A percentile compares a stretch with the other conserved stretches of the same genome.
phyloP scores from a whole-genome alignment of 64 coral and sea anemone species.

The Acropora yongei region DNA sequence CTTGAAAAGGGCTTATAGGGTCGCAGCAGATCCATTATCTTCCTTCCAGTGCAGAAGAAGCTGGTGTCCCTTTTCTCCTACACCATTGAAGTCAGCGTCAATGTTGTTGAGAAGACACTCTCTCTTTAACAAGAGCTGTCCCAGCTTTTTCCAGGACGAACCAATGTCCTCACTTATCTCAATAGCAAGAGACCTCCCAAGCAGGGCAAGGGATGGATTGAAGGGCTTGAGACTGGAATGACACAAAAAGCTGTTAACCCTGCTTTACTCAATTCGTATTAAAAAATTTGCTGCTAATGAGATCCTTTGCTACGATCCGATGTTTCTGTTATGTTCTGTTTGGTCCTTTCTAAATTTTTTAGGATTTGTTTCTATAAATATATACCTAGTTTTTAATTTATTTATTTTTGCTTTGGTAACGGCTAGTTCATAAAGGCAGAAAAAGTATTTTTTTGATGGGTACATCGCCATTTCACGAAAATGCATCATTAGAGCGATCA shows the following conservation, averaged over 20 bases:
- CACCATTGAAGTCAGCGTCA: constrained; percentile 70
- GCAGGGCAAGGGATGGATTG: neutral
- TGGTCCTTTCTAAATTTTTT: too few relatives aligned
- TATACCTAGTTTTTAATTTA: too few relatives aligned
- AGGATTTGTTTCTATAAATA: too few relatives aligned
- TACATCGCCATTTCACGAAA: too few relatives aligned
- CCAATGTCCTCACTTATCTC: constrained; percentile 86
- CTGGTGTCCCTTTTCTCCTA: constrained; percentile 84
- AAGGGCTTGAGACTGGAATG: neutral
- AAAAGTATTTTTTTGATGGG: too few relatives aligned
- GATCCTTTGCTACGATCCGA: too few relatives aligned
- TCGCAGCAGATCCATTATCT: constrained; percentile 55
- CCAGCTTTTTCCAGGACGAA: constrained; percentile 68
- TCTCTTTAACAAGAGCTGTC: constrained; percentile 65
- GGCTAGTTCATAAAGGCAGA: too few relatives aligned
- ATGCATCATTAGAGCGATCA: too few relatives aligned
- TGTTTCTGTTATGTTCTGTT: too few relatives aligned
- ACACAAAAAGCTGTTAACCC: neutral
- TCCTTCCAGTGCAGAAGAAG: constrained; percentile 79
- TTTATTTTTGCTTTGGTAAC: too few relatives aligned
- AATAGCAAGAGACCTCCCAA: constrained; percentile 44
- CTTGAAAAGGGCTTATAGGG: constrained; percentile 39
- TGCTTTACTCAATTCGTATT: too few relatives aligned
- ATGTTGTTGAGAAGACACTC: constrained; percentile 87
- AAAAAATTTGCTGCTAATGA: too few relatives aligned